These are phyloP conservation scores for Thomomys bottae DNA, from an alignment of 2,113 vertebrate genomes.

Conservation along the genomic window DNA sequence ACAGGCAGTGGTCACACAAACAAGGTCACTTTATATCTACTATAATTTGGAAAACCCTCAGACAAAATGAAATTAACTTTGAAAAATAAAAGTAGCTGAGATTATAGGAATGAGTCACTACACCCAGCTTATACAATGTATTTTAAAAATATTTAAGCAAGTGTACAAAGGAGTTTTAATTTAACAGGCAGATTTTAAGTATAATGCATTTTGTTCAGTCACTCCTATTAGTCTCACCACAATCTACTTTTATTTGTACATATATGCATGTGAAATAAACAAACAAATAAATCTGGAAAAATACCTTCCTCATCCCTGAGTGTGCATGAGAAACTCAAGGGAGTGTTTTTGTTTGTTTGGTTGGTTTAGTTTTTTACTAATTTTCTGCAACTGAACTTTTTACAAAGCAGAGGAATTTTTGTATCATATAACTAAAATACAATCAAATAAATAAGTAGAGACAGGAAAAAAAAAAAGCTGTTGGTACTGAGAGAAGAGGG, in stretches of 20 bases:
- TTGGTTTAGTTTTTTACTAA: no score
- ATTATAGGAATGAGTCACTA: no score
- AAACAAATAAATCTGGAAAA: background rate
- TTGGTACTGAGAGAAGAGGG: background rate
- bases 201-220: no score
- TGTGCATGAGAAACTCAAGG: accelerated
- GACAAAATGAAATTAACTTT: background rate
- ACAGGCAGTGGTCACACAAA: accelerated
- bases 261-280: background rate
- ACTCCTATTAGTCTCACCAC: no score
- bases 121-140: no score
- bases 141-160: no score
- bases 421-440: background rate
- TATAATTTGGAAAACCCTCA: background rate
- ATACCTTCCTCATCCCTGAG: no score
- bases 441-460: background rate
- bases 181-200: no score
- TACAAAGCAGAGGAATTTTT: background rate
- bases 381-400: background rate
- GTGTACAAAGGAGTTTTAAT: no score
- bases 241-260: no score
- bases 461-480: background rate
- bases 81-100: background rate
- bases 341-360: no score
- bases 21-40: accelerated